Evolutionary conservation across 2,888 invertebrate genomes (phyloP).

Genomic region (Unio delphinus): DNA sequence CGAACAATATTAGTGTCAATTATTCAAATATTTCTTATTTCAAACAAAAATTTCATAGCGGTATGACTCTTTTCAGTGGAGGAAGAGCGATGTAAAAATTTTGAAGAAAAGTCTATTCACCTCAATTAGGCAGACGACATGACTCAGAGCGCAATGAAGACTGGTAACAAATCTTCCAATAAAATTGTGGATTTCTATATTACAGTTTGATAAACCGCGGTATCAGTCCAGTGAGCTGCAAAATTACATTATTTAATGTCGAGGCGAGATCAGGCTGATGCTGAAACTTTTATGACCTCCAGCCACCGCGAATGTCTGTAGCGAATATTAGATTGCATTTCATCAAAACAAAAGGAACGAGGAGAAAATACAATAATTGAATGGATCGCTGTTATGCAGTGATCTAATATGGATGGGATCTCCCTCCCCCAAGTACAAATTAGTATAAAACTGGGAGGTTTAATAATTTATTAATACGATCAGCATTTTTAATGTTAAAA

Average conservation of each 20-base stretch:
- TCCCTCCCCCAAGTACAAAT: too few species aligned
- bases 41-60: conserved; percentile 44
- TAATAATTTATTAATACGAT: too few species aligned
- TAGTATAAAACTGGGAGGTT: too few species aligned
- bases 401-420: too few species aligned
- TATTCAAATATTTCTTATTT: conserved; percentile 20
- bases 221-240: conserved; percentile 30
- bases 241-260: conserved; percentile 45
- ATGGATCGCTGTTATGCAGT: too few species aligned
- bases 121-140: conserved; percentile 35
- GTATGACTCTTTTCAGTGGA: conserved; percentile 28
- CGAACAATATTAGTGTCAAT: conserved; percentile 29
- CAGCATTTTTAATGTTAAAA: too few species aligned
- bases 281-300: too few species aligned
- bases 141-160: conserved; percentile 3
- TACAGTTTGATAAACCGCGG: conserved; percentile 32
- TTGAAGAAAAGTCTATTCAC: conserved; percentile 30
- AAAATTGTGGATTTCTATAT: conserved; percentile 14
- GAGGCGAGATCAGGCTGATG: neutral
- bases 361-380: too few species aligned
- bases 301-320: too few species aligned
- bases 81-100: conserved; percentile 14
- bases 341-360: too few species aligned
- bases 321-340: too few species aligned
- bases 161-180: too few species aligned